Evolutionary conservation across 2,888 invertebrate species (phyloP), one percentile per base, ranked within the genome.

Genomic region (Apotomis turbidana): DNA sequence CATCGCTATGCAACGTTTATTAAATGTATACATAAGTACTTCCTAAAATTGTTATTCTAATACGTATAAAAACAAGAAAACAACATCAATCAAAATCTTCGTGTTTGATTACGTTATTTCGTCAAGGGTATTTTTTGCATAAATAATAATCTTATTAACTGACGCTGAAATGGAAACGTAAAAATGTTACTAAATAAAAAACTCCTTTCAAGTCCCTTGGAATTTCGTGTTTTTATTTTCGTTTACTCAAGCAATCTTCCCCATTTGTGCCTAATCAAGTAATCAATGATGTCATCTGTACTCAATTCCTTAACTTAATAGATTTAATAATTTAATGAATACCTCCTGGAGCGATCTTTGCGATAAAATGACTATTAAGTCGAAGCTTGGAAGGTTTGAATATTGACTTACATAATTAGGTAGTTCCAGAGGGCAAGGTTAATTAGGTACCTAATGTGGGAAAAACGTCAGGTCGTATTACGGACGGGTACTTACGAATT

Each of bases 271-370:
- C 27, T 51, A 12, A 69, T 62, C 46, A 70, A 63, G 27, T 27
- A 27, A 27, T 27, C 27, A 51, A 51, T 51, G 41, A 52, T 27
- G 38, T 51, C 13, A 10, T n/a, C 27, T 61, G 4, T 49, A 52
- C 52, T 59, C 70, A 41, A 71, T 68, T 62, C 38, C 57, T 58
- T 68, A 62, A 61, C 51, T 13, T 68, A 71, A 71, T 68, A 62
- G 62, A 62, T 58, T 58, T 51, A 52, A 71, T 71, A 62, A 68
- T 71, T 71, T 52, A 71, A 71, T 71, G 62, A 62, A 57, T 67
- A 41, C 8, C 54, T 61, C 36, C 36, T 4, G 68, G 4, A 57
- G 51, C 8, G 51, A 62, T 67, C 52, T 51, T 58, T 68, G 57
- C 64, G 59, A 70, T 64, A 54, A 59, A 70, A 59, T 68, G 41